Base-by-base conservation (phyloP, 1,140 invertebrate species). In the Cotesia typhae region DNA sequence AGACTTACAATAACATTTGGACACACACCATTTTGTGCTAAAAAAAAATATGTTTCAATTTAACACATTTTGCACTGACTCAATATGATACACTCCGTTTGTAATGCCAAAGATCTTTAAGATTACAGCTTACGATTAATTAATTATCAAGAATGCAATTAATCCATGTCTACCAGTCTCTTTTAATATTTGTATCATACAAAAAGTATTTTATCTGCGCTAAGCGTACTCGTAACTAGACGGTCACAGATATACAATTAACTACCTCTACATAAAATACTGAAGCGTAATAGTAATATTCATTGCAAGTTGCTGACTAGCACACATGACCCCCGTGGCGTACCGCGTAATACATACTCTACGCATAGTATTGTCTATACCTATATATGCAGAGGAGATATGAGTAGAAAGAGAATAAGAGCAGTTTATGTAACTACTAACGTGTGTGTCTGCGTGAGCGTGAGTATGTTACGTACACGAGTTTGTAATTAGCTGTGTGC, bases 401-500 rank as follows among this genome's bases (percentile, higher is more conserved):
- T 37, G 51, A 66, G 41, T 6, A 47, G 41, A 47, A 10, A 47
- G 41, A 47, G 10, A 47, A 47, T 9, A 47, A 47, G 41, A 47
- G 41, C 2, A 47, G 41, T 74, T 75, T 75, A 75, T 73, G 68
- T 75, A 75, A 73, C 71, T 66, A 65, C 28, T 28, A 28, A 28
- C 28, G 53, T 60, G 66, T 59, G 61, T 47, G 59, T 70, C 2
- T 57, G 53, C n/a, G 6, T 57, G 59, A 9, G 28, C 17, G 60
- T 63, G 60, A n/a, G 70, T 68, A 61, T 66, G 20, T 20, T 63
- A 36, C n/a, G 70, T 68, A 61, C 66, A 10, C 41, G 28, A 67
- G 66, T 73, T 71, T 71, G 72, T 78, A 80, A 80, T 80, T 80
- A 80, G 74, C 76, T 72, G 41, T 7, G 10, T 47, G 10, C 28